A percentile compares a stretch with the other conserved stretches of the same genome.
Conservation (phyloP, 2,888 invertebrate genomes). For the Xylota sylvarum region DNA sequence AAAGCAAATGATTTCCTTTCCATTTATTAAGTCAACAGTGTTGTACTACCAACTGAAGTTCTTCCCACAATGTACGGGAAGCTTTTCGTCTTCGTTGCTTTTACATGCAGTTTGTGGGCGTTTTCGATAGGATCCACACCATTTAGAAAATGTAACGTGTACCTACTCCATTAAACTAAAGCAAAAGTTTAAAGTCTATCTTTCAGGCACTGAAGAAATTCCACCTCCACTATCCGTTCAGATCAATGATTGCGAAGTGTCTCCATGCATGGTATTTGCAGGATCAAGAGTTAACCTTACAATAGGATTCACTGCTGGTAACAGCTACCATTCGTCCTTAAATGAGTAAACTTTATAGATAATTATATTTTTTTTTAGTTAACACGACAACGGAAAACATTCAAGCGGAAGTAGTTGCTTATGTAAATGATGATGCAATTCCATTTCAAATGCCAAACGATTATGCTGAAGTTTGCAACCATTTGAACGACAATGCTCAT, state of each 20-base stretch:
- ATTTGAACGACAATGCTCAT: constrained; percentile 79
- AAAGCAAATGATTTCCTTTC: neutral
- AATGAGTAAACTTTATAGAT: neutral
- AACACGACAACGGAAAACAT: constrained; percentile 77
- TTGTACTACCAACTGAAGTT: neutral
- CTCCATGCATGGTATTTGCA: constrained; percentile 80
- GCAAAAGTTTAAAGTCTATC: neutral
- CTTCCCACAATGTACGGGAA: neutral
- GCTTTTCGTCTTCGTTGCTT: neutral
- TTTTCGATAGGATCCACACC: constrained; percentile 10
- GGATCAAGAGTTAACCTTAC: constrained; percentile 79
- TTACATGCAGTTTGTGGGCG: neutral
- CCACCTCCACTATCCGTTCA: constrained; percentile 79
- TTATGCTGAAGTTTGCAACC: constrained; percentile 80
- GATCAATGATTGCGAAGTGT: constrained; percentile 78
- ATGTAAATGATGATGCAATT: constrained; percentile 79
- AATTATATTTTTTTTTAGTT: neutral
- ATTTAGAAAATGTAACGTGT: constrained; percentile 30
- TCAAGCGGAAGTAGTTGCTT: constrained; percentile 80
- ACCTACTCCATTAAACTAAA: neutral
- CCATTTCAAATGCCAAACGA: constrained; percentile 81
- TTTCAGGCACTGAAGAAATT: constrained; percentile 78
- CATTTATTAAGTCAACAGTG: neutral
- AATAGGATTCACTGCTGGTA: constrained; percentile 81
- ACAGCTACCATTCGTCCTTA: neutral